These are phyloP conservation scores for Myoxocephalus aenaeus DNA, from an alignment of 2,797 vertebrate species.

Conservation along the genomic window DNA sequence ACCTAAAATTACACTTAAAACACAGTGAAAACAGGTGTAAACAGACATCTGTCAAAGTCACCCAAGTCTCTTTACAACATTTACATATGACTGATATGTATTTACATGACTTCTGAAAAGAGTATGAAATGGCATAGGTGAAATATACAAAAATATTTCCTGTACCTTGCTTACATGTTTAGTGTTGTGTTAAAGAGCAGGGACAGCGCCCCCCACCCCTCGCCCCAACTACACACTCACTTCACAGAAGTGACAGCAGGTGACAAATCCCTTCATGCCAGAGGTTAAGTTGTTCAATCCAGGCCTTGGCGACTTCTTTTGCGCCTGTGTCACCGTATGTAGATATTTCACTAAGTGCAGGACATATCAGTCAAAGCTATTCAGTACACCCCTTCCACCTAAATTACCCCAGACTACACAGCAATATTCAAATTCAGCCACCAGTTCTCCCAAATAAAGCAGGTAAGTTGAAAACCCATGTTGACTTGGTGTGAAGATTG, in stretches of 20 bases:
- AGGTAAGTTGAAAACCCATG: slow-evolving; percentile 68
- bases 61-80: slow-evolving; percentile 70
- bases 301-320: slow-evolving; percentile 48
- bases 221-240: slow-evolving; percentile 72
- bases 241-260: slow-evolving; percentile 87
- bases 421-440: slow-evolving; percentile 67
- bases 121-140: slow-evolving; percentile 82
- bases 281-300: slow-evolving; percentile 62
- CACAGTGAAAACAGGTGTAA: slow-evolving; percentile 75
- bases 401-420: slow-evolving; percentile 61
- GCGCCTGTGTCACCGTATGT: slow-evolving; percentile 66
- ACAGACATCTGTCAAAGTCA: slow-evolving; percentile 69
- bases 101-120: slow-evolving; percentile 78
- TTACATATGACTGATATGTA: slow-evolving; percentile 72
- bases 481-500: slow-evolving; percentile 73
- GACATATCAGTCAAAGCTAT: slow-evolving; percentile 71
- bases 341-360: slow-evolving; percentile 62
- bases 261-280: slow-evolving; percentile 76
- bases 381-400: slow-evolving; percentile 60
- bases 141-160: slow-evolving; percentile 86
- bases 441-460: slow-evolving; percentile 76
- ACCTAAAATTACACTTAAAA: slow-evolving; percentile 67
- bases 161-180: slow-evolving; percentile 81
- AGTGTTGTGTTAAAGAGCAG: slow-evolving; percentile 70
- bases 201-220: slow-evolving; percentile 25